These are phyloP conservation scores for Melieria omissa DNA, from an alignment of 2,888 invertebrate genomes.

Conservation along the genomic window DNA sequence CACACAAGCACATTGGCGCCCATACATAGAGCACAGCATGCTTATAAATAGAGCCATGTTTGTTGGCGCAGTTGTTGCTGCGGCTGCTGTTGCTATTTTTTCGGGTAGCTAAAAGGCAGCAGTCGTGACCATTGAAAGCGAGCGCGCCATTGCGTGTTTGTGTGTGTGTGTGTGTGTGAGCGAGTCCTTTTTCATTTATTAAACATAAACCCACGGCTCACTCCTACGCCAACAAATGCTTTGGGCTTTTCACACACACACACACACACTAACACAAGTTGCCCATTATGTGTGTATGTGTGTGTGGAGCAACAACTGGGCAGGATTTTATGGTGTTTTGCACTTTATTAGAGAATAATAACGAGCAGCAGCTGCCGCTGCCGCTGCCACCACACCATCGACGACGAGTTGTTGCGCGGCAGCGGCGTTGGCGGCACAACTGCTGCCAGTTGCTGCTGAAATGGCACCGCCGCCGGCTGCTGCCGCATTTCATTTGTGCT, in stretches of 20 bases:
- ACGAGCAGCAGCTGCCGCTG: conserved; percentile 27
- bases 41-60: conserved; percentile 15
- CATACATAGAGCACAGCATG: conserved; percentile 10
- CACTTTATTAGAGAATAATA: conserved; percentile 42
- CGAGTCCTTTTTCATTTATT: conserved; percentile 38
- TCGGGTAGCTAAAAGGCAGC: conserved; percentile 21
- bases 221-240: not conserved
- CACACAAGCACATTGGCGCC: not conserved
- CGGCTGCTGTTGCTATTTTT: conserved; percentile 27
- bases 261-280: not conserved
- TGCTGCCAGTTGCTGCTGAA: conserved; percentile 40
- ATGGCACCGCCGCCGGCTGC: conserved; percentile 56
- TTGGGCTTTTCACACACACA: conserved; percentile 6
- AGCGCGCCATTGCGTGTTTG: not conserved
- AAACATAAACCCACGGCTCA: conserved; percentile 23
- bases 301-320: conserved; percentile 13
- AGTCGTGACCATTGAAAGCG: not conserved
- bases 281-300: conserved; percentile 12
- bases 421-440: conserved; percentile 3
- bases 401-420: conserved; percentile 1
- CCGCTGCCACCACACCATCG: not conserved
- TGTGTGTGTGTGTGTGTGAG: not conserved
- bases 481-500: not conserved
- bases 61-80: conserved; percentile 23
- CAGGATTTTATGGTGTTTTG: conserved; percentile 34